Evolutionary conservation across 2,113 vertebrate species (phyloP), one percentile per base, ranked within the genome.

Genomic region (Cygnus buccinator): DNA sequence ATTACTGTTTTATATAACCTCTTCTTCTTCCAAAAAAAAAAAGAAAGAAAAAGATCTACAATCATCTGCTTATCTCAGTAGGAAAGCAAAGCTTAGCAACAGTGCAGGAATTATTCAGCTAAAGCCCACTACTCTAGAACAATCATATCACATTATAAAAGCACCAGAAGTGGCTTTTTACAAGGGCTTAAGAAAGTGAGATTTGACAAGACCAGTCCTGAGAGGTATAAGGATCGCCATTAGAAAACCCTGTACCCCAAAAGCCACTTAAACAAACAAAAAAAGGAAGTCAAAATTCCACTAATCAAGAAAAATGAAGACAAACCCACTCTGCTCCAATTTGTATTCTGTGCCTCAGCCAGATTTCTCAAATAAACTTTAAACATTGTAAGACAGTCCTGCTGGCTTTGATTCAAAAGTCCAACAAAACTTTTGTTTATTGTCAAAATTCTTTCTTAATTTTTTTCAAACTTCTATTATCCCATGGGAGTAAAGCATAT

Each of bases 351-450:
- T 91, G 73, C 57, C 83, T 92, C 55, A 62, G 91, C 88, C 93
- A 96, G 89, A 90, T 67, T 55, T 35, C 85, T 89, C 70, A 94
- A 91, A 95, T 90, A 90, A 84, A 71, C 77, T 93, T 94, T 83
- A 41, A 44, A 84, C 93, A 89, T 97, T 93, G 94, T 96, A 97
- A 96, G 93, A 93, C 82, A 87, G 28, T 95, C 91, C 73, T 75
- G 11, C 37, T 90, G 85, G 88, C 85, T 86, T 91, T 71, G 73
- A 95, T 96, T 97, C 96, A 98, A 97, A 97, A 66, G 67, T 77
- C 26, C 74, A 89, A 88, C 75, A 95, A 94, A 83, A 96, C 58
- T 35, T 89, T 72, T 66, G 86, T 89, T 95, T 81, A 87, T 0
- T 81, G 33, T 39, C 76, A 89, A 92, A 84, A 35, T 66, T 79